Base-by-base conservation (phyloP, 2,888 invertebrate species). In the Geophilus truncorum region DNA sequence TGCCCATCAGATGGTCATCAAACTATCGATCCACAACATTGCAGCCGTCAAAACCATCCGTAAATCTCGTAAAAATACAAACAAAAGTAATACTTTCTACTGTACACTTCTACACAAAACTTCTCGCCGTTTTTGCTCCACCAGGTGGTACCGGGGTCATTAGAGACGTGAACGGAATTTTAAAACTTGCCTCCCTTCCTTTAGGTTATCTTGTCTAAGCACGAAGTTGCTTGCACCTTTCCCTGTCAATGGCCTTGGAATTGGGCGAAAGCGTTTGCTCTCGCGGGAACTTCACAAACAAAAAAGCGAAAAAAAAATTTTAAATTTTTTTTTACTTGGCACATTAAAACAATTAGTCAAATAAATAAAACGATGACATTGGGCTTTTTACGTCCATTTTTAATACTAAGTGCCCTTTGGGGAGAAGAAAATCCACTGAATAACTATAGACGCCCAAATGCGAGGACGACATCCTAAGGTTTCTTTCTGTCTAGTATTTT, bases 191-290 rank as follows among this genome's bases (percentile, higher is more conserved):
- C 57, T 23, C 23, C 57, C 57, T 23, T 62, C 57, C 57, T 62
- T 62, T 23, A 62, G 57, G 57, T 62, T 62, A 62, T 62, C 57
- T 62, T 62, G 57, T 62, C 57, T 62, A 62, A 62, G 57, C 57
- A 62, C 57, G 57, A 62, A 62, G 57, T 62, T 62, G 57, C 57
- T 21, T 62, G 57, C 57, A 62, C 57, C 57, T 62, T 62, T 62
- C 57, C 57, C 57, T 62, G 57, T 62, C 57, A 62, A 62, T 62
- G 57, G 57, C 57, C 57, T 62, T 62, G 57, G 57, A 62, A 23
- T 62, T 62, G 57, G 57, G 57, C 23, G 57, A 62, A 62, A 62
- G 57, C 57, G n/a, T 62, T 62, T n/a, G 12, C 57, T 62, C 57
- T 62, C 57, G 57, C 57, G 57, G 57, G 57, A 62, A 62, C 57